Conservation (phyloP, 2,888 invertebrate genomes). For the Tineola bisselliella region DNA sequence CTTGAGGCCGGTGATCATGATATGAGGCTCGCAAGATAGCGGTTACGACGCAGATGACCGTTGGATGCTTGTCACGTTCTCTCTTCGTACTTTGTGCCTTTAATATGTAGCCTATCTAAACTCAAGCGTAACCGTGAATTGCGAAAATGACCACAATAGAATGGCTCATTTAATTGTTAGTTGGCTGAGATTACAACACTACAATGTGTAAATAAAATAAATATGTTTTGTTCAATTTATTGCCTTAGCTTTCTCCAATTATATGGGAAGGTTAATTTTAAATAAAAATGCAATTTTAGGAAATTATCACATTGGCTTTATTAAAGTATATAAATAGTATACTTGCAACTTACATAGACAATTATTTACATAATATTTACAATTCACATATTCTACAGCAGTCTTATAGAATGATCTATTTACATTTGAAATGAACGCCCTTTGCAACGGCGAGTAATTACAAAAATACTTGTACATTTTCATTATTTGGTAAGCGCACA, state of each 20-base stretch:
- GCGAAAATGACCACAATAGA: background rate
- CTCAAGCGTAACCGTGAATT: background rate
- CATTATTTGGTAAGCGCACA: conserved; percentile 65
- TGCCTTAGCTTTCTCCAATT: too few species aligned
- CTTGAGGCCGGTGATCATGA: conserved; percentile 41
- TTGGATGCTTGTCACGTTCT: conserved; percentile 46
- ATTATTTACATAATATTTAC: conserved; percentile 63
- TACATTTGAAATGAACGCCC: conserved; percentile 56
- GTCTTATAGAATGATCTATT: conserved; percentile 64
- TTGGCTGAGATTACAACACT: background rate
- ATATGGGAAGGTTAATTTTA: background rate
- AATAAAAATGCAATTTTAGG: conserved; percentile 20
- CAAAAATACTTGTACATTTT: conserved; percentile 52
- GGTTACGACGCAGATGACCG: conserved; percentile 25
- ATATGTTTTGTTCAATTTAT: conserved; percentile 16
- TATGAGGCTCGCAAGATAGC: conserved; percentile 26
- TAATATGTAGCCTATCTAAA: background rate
- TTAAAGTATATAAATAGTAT: conserved; percentile 69
- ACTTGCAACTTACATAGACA: conserved; percentile 65
- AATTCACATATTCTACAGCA: conserved; percentile 63
- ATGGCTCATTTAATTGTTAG: too few species aligned
- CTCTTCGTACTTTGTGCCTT: background rate
- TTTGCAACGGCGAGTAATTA: conserved; percentile 56
- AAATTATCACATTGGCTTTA: conserved; percentile 69
- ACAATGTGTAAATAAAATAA: conserved; percentile 14